These are phyloP conservation scores for Heteromyza rotundicornis DNA, from an alignment of 2,888 invertebrate genomes.

Conservation along the genomic window DNA sequence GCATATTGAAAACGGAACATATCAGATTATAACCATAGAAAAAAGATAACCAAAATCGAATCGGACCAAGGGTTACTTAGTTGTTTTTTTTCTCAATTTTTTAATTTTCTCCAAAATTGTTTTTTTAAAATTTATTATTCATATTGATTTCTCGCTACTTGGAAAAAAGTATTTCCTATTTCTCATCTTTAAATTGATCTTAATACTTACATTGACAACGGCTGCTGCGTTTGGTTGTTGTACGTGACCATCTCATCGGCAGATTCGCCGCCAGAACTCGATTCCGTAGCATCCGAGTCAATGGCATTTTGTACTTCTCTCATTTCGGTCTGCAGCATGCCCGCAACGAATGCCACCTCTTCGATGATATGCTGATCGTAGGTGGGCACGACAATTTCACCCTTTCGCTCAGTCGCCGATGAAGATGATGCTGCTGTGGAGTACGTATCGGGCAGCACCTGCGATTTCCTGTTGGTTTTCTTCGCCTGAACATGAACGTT, in stretches of 20 bases:
- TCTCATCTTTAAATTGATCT: too few relatives aligned
- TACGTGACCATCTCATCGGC: slow-evolving; percentile 86
- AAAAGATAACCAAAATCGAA: too few relatives aligned
- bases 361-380: slow-evolving; percentile 63
- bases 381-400: slow-evolving; percentile 50
- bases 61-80: too few relatives aligned
- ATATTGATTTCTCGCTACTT: too few relatives aligned
- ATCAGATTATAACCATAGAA: too few relatives aligned
- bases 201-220: slow-evolving; percentile 78
- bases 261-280: slow-evolving; percentile 93
- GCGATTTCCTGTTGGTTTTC: slow-evolving; percentile 22
- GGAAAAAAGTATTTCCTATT: too few relatives aligned
- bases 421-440: slow-evolving; percentile 14
- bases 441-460: not conserved
- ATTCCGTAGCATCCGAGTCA: slow-evolving; percentile 93
- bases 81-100: too few relatives aligned
- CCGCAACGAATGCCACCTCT: slow-evolving; percentile 75
- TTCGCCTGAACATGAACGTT: slow-evolving; percentile 18
- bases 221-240: slow-evolving; percentile 78
- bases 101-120: slow-evolving; percentile 10
- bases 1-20: too few relatives aligned
- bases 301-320: slow-evolving; percentile 76
- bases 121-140: not conserved
- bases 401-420: slow-evolving; percentile 2
- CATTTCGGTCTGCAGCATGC: slow-evolving; percentile 76